These are phyloP conservation scores for Nezara viridula DNA, from an alignment of 2,888 invertebrate genomes.

Conservation along the genomic window DNA sequence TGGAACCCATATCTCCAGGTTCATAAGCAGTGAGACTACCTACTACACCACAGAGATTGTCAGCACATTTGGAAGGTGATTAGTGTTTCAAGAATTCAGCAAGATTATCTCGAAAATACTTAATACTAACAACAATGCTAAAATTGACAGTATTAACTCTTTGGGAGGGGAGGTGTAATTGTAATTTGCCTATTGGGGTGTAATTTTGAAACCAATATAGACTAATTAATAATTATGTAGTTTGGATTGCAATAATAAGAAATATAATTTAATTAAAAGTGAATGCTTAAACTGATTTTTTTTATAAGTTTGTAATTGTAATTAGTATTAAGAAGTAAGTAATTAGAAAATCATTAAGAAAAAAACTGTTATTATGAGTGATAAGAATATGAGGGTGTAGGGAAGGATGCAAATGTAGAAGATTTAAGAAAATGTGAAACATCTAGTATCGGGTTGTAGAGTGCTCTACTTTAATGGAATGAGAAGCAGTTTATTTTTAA, in stretches of 20 bases:
- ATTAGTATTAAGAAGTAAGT: too few species aligned
- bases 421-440: too few species aligned
- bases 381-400: too few species aligned
- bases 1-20: background rate
- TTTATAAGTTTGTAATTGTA: background rate
- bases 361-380: background rate
- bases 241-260: too few species aligned
- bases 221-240: too few species aligned
- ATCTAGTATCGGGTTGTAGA: too few species aligned
- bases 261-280: background rate
- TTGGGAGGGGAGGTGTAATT: too few species aligned
- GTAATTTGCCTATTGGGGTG: too few species aligned
- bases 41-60: background rate
- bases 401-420: too few species aligned
- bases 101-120: background rate
- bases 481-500: too few species aligned
- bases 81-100: background rate
- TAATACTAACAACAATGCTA: background rate
- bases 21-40: background rate
- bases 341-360: background rate
- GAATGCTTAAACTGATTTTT: background rate
- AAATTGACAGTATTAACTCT: background rate
- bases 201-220: too few species aligned
- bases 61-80: background rate
- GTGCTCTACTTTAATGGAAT: too few species aligned